Evolutionary conservation across 2,797 vertebrate genomes (phyloP), one percentile per base, ranked within the genome.

Genomic region (Mormyrops attenuatus): DNA sequence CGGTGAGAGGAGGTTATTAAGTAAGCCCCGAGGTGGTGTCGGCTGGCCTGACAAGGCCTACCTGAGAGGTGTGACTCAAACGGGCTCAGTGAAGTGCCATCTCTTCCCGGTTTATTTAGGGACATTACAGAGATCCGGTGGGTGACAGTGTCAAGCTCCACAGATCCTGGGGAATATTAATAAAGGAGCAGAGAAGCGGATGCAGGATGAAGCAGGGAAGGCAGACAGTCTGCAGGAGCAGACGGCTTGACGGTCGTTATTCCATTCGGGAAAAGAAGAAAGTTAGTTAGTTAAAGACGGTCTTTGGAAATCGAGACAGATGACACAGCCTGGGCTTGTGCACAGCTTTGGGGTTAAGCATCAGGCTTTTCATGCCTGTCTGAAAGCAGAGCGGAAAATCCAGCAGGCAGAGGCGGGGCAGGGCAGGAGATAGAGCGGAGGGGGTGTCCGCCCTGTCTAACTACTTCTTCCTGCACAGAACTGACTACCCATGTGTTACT

Each of bases 51-150:
- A 80, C 73, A 44, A 38, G 41, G 20, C 73, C 73, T 41, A n/a
- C 73, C 73, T 80, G 17, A 80, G 41, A n/a, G 73, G 38, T 80
- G 73, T 44, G 73, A 80, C 73, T 80, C 73, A 80, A n/a, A n/a
- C 73, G 6, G 17, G 73, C 73, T 80, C 73, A 80, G 38, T 9
- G 73, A 38, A 80, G 73, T 44, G 73, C 73, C 41, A 44, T 80
- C 73, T 44, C 34, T 44, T 44, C 73, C 7, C 0, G 34, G 73
- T 41, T 80, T 80, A 80, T 80, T 80, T 80, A 80, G 73, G 73
- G 73, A 80, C 38, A 41, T 92, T 91, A 92, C 89, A 90, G 87
- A 90, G 90, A 91, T 89, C 88, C 87, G 91, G 91, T 90, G 92
- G 89, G 63, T 91, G 91, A 80, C 89, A 89, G 38, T 84, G 66